Evolutionary conservation across 2,888 invertebrate genomes (phyloP), one percentile per base, ranked within the genome.

Genomic region (Coenonympha arcania): DNA sequence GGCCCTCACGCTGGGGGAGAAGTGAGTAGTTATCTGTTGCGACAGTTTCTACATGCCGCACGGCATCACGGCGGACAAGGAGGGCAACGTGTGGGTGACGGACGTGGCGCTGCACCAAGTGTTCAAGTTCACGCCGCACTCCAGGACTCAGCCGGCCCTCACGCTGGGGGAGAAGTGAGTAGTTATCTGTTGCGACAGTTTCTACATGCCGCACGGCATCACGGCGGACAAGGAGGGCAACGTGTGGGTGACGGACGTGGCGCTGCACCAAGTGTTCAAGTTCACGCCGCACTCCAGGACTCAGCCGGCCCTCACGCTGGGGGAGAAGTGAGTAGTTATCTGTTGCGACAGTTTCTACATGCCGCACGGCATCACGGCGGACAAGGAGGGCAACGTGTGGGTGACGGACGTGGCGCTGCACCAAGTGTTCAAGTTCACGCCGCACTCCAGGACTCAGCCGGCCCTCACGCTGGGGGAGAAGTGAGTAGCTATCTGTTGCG

Each of bases 31-130:
- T n/a, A n/a, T n/a, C n/a, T n/a, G n/a, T n/a, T 30, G 19, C 49
- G 66, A 1, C 63, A 92, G 92, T 48, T 95, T 95, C 80, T 93
- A 91, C 68, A 88, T 96, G 75, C 96, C 96, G 0, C 96, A 96
- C 66, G 95, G 95, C 1, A 85, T 96, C 50, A 93, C 92, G 11
- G 88, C 95, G 39, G 95, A 95, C 69, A 71, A 76, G 1, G 80
- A 89, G 3, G 91, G 91, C 54, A 94, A 94, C 78, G 89, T 93
- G 28, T 96, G 95, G 93, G 78, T 94, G 16, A 96, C 96, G 0
- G 96, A 96, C 72, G 95, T 95, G 2, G 96, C 92, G 0, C 69
- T 94, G 60, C 96, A 96, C 75, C 96, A 96, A 76, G 94, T 95
- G 6, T 90, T 93, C 69, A 93, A 93, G 73, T 93, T 92, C 58